These are phyloP conservation scores for Epinephelus coioides DNA, from an alignment of 2,797 vertebrate genomes.

Conservation along the genomic window DNA sequence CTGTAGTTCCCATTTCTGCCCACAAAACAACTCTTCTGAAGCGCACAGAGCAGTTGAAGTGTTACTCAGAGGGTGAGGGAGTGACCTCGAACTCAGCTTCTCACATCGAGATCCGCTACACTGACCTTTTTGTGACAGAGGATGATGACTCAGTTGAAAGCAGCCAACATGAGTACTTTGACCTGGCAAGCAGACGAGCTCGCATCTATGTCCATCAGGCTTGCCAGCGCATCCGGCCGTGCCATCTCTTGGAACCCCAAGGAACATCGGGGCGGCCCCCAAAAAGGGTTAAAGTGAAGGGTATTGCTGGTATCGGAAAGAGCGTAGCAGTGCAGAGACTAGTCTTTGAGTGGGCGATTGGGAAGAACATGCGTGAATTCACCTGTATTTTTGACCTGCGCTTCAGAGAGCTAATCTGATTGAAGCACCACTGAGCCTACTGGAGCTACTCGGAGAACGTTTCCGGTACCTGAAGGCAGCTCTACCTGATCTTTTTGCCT, in stretches of 20 bases:
- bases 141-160: conserved; percentile 56
- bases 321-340: conserved; percentile 79
- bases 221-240: conserved; percentile 70
- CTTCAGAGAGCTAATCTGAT: conserved; percentile 81
- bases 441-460: conserved; percentile 70
- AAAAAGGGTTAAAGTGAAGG: conserved; percentile 81
- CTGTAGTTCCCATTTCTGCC: conserved; percentile 73
- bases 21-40: conserved; percentile 78
- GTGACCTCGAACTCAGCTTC: conserved; percentile 67
- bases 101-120: conserved; percentile 84
- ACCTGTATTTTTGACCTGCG: conserved; percentile 78
- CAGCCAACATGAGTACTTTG: conserved; percentile 81
- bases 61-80: conserved; percentile 70
- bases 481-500: conserved; percentile 62
- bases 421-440: conserved; percentile 64
- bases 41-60: conserved; percentile 73
- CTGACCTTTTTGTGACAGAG: conserved; percentile 82
- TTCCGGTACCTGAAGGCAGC: conserved; percentile 70
- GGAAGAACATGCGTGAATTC: conserved; percentile 77
- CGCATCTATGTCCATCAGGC: conserved; percentile 82
- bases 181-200: conserved; percentile 75
- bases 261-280: conserved; percentile 41
- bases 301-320: conserved; percentile 84
- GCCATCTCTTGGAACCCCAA: conserved; percentile 62
- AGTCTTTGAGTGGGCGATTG: conserved; percentile 82